Conservation (phyloP, 2,113 vertebrate genomes). For the Cygnus buccinator region DNA sequence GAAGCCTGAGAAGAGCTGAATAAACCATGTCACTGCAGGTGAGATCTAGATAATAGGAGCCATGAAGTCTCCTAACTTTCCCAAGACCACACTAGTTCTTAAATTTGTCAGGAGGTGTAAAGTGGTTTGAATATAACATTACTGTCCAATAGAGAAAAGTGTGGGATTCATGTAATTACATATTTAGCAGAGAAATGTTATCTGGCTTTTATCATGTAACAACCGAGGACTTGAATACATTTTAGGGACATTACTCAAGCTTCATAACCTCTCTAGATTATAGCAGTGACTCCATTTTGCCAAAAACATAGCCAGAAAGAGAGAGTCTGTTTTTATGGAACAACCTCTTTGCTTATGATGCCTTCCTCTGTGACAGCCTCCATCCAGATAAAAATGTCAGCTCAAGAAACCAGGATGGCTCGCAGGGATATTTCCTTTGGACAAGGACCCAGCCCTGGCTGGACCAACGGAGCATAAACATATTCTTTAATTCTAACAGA, state of each 20-base stretch:
- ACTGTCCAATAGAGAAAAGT: neutral
- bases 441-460: neutral
- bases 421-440: neutral
- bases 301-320: neutral
- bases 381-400: neutral
- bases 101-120: neutral
- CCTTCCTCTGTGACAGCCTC: neutral
- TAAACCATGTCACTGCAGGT: neutral
- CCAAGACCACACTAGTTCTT: neutral
- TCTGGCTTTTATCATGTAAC: neutral
- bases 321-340: neutral
- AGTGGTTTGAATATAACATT: neutral
- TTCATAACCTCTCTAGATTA: neutral
- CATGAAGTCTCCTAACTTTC: neutral
- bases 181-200: neutral
- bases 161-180: neutral
- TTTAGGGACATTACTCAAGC: neutral
- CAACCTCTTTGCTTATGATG: neutral
- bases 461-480: neutral
- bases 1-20: conserved; percentile 39
- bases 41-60: conserved; percentile 3
- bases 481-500: neutral
- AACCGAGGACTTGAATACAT: neutral
- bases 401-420: neutral
- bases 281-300: neutral